Evolutionary conservation across 2,113 vertebrate genomes (phyloP).

Genomic region (Leucopsar rothschildi): DNA sequence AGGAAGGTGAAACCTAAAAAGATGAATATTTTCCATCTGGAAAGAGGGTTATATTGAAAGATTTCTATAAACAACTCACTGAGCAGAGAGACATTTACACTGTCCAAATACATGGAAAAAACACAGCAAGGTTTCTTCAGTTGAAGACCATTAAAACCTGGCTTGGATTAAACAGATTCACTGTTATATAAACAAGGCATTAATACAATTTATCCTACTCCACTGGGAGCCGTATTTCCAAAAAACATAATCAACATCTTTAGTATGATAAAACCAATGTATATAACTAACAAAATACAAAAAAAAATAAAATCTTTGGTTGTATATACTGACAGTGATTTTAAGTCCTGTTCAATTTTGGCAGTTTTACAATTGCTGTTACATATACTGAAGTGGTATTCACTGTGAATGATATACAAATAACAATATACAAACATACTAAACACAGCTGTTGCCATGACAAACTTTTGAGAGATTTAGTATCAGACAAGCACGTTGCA

Average conservation of each 20-base stretch:
- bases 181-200: neutral
- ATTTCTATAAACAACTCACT: slow-evolving; percentile 2
- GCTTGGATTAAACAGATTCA: neutral
- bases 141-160: neutral
- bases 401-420: neutral
- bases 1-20: neutral
- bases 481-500: neutral
- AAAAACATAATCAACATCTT: neutral
- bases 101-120: neutral
- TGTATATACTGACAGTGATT: neutral
- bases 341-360: neutral
- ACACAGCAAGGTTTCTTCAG: neutral
- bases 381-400: neutral
- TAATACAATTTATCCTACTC: neutral
- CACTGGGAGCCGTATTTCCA: neutral
- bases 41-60: neutral
- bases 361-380: neutral
- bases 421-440: neutral
- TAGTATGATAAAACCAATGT: neutral
- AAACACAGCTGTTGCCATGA: neutral
- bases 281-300: neutral
- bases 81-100: neutral
- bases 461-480: neutral
- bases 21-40: neutral
- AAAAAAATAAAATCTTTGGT: neutral